phyloP scores from a whole-genome alignment of 2,888 invertebrate genomes.

The Ornithoptera alexandrae region DNA sequence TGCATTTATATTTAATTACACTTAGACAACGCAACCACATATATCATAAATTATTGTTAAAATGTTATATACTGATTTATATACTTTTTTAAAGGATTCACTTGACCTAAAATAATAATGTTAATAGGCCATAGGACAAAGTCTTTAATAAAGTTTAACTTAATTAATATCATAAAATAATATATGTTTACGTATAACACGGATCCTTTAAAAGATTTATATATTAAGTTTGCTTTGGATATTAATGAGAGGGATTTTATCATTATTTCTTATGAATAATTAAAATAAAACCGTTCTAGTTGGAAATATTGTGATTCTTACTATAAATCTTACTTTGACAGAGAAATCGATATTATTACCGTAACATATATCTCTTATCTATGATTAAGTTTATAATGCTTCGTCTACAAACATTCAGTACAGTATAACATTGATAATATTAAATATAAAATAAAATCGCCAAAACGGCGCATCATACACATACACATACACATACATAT shows the following conservation, averaged over 20 bases:
- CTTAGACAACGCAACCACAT: background rate
- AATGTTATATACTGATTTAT: background rate
- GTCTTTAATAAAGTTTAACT: background rate
- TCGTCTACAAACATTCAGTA: background rate
- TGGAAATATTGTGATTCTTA: too few species aligned
- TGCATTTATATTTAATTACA: constrained; percentile 2
- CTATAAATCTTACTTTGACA: too few species aligned
- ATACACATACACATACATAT: background rate
- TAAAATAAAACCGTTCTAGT: too few species aligned
- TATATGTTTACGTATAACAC: background rate
- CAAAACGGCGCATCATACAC: constrained; percentile 13
- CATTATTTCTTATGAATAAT: too few species aligned
- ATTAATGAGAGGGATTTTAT: too few species aligned
- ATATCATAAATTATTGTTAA: background rate
- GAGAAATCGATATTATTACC: background rate
- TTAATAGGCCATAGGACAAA: background rate
- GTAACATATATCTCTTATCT: background rate
- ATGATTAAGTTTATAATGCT: background rate
- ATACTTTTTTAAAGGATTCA: too few species aligned
- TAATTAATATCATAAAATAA: background rate
- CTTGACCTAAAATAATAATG: background rate
- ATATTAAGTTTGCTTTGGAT: too few species aligned
- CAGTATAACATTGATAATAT: background rate
- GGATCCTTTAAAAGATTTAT: too few species aligned
- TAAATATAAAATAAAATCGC: constrained; percentile 3